Evolutionary conservation across 2,888 invertebrate genomes (phyloP).

Genomic region (Ernsta delagoae): DNA sequence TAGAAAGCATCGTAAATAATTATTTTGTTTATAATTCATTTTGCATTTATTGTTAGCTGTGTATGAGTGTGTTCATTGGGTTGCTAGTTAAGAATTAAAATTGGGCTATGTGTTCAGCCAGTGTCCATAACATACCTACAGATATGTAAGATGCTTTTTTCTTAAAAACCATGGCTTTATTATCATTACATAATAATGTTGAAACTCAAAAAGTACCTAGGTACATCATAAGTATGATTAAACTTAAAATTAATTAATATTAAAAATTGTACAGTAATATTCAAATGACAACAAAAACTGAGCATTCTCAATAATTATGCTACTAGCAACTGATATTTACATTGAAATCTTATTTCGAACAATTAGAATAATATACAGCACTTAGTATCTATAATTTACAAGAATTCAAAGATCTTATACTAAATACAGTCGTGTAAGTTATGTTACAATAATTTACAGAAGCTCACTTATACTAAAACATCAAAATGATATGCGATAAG

Average conservation of each 20-base stretch:
- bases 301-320: slow-evolving; percentile 52
- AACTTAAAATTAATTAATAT: slow-evolving; percentile 43
- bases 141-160: no score
- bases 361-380: slow-evolving; percentile 70
- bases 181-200: slow-evolving; percentile 6
- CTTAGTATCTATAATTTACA: slow-evolving; percentile 64
- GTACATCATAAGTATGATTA: slow-evolving; percentile 40
- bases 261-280: slow-evolving; percentile 21
- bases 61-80: no score
- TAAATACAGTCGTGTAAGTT: slow-evolving; percentile 76
- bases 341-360: slow-evolving; percentile 73
- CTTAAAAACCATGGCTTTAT: neutral
- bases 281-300: slow-evolving; percentile 37
- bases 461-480: slow-evolving; percentile 61
- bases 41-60: no score
- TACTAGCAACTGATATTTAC: slow-evolving; percentile 64
- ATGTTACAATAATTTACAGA: slow-evolving; percentile 79
- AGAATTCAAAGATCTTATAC: slow-evolving; percentile 55
- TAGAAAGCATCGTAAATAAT: no score
- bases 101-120: no score
- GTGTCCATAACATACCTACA: no score
- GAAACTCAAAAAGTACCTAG: slow-evolving; percentile 4
- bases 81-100: no score
- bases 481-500: slow-evolving; percentile 83
- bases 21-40: no score